phyloP scores from a whole-genome alignment of 2,113 vertebrate species.

The Argyrosomus japonicus region DNA sequence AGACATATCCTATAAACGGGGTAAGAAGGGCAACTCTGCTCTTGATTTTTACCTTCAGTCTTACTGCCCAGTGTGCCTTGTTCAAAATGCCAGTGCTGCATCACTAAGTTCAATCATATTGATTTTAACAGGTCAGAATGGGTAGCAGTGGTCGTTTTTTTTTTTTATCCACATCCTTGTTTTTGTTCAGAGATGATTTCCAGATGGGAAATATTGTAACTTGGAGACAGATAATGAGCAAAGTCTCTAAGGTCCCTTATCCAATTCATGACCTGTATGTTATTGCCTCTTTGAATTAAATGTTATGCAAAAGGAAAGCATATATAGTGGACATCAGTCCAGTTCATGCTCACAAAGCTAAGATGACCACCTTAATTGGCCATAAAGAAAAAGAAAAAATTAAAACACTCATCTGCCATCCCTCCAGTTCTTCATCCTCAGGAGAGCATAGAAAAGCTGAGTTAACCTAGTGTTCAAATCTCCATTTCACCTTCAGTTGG shows the following conservation, averaged over 20 bases:
- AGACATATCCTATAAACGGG: constrained; percentile 95
- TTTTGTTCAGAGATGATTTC: constrained; percentile 45
- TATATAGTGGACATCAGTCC: constrained; percentile 1
- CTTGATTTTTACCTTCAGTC: constrained; percentile 13
- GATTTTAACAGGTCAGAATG: constrained; percentile 40
- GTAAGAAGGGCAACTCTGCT: constrained; percentile 83
- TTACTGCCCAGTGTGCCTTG: constrained; percentile 20
- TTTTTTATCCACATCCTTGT: constrained; percentile 36
- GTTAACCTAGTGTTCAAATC: background rate
- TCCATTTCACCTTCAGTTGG: constrained; percentile 25
- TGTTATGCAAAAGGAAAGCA: constrained; percentile 5
- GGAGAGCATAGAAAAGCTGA: background rate
- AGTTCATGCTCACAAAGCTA: background rate
- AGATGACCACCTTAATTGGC: background rate
- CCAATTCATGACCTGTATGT: constrained; percentile 15
- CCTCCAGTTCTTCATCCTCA: background rate
- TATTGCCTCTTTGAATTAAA: constrained; percentile 38
- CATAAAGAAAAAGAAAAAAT: background rate
- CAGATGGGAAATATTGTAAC: constrained; percentile 50
- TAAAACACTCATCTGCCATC: background rate
- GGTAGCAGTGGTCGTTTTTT: constrained; percentile 9
- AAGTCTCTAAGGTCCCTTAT: constrained; percentile 42
- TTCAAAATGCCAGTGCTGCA: constrained; percentile 30
- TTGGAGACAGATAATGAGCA: constrained; percentile 55
- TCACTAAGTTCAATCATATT: constrained; percentile 45